Percentiles rank a stretch among this genome's conserved stretches.
These are phyloP conservation scores for Lanius collurio DNA, from an alignment of 2,113 vertebrate species.

Conservation along the genomic window DNA sequence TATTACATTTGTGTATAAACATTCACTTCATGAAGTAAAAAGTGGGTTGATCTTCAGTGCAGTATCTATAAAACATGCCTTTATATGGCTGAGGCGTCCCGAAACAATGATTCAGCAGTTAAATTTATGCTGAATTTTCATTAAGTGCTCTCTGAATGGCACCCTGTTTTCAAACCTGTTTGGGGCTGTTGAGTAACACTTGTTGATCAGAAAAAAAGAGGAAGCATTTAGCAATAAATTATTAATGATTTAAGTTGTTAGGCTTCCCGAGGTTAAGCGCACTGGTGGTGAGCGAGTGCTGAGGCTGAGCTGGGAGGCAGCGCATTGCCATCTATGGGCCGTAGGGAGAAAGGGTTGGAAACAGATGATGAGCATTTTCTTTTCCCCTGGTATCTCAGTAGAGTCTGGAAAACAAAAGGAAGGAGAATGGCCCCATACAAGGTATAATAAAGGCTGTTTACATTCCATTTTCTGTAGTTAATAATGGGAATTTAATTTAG, in stretches of 20 bases:
- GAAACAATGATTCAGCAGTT: slow-evolving; percentile 38
- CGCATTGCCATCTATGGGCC: slow-evolving; percentile 64
- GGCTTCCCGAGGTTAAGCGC: neutral
- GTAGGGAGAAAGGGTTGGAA: neutral
- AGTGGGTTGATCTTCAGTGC: slow-evolving; percentile 1
- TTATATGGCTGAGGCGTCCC: slow-evolving; percentile 45
- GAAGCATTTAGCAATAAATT: neutral
- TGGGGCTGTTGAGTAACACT: neutral
- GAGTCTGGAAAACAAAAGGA: neutral
- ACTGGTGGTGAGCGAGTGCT: accelerated
- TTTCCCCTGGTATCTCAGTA: neutral
- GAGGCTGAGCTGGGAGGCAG: neutral
- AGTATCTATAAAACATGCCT: slow-evolving; percentile 54
- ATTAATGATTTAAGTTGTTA: neutral
- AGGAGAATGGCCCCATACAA: neutral
- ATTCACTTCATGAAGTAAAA: slow-evolving; percentile 10
- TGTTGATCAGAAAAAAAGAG: neutral
- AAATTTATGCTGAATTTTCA: neutral
- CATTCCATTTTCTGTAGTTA: neutral
- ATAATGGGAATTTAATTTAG: neutral
- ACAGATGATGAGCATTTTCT: neutral
- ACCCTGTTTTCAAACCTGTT: neutral
- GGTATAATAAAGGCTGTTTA: neutral
- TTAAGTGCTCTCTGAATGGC: neutral
- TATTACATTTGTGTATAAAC: slow-evolving; percentile 51